Conservation (phyloP, 2,888 invertebrate genomes). For the Lepeophtheirus nordmannii region DNA sequence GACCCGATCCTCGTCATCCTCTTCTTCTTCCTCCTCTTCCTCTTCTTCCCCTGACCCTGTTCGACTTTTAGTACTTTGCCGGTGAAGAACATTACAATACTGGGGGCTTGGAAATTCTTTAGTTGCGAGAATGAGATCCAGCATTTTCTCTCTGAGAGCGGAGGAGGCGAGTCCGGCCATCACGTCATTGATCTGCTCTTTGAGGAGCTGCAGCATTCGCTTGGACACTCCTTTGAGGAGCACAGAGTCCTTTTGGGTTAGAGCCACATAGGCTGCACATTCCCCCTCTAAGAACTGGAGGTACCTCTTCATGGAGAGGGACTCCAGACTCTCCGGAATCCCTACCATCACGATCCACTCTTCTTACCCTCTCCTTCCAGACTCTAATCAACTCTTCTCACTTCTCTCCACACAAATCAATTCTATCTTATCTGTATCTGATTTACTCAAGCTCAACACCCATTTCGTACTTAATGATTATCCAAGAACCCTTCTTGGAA, state of each 20-base stretch:
- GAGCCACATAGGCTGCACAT: conserved; percentile 16
- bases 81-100: conserved; percentile 15
- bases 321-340: conserved; percentile 16
- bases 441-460: too few species aligned
- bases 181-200: neutral
- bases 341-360: too few species aligned
- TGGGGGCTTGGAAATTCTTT: conserved; percentile 5
- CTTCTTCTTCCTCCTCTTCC: neutral
- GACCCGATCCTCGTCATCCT: neutral
- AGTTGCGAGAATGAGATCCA: neutral
- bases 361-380: too few species aligned
- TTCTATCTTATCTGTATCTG: too few species aligned
- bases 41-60: neutral
- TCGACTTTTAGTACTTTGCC: neutral
- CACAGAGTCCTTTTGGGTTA: conserved; percentile 11
- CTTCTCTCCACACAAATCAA: too few species aligned
- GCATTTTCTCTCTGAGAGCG: conserved; percentile 16
- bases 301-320: neutral
- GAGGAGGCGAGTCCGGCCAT: conserved; percentile 18
- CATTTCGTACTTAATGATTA: too few species aligned
- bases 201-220: neutral
- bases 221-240: conserved; percentile 5
- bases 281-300: conserved; percentile 16
- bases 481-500: too few species aligned
- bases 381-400: too few species aligned